These are phyloP conservation scores for Syndactyla subalaris DNA, from an alignment of 2,797 vertebrate species.

Conservation along the genomic window DNA sequence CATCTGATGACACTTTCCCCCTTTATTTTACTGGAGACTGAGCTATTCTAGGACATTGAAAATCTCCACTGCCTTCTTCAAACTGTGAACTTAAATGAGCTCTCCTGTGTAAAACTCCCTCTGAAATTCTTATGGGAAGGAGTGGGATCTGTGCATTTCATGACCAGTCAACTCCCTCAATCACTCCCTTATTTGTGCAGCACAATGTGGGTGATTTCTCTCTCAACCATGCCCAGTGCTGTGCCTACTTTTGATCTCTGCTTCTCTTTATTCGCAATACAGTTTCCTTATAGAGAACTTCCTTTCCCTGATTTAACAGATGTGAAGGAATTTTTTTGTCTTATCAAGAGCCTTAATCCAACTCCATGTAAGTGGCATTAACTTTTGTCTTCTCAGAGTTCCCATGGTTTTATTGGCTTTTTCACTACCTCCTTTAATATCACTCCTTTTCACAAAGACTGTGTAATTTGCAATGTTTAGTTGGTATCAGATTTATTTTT, in stretches of 20 bases:
- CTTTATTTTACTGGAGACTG: neutral
- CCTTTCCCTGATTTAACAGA: neutral
- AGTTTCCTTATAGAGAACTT: neutral
- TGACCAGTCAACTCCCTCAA: neutral
- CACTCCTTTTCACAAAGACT: neutral
- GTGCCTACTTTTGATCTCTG: neutral
- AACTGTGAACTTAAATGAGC: neutral
- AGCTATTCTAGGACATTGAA: neutral
- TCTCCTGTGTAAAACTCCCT: neutral
- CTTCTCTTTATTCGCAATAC: neutral
- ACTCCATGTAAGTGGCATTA: neutral
- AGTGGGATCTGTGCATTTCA: neutral
- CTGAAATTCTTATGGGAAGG: neutral
- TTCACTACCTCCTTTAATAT: neutral
- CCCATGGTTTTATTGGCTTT: neutral
- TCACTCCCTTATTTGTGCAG: neutral
- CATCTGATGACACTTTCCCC: neutral
- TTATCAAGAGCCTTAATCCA: neutral
- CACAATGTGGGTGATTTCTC: neutral
- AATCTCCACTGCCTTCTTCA: neutral
- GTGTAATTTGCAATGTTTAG: neutral
- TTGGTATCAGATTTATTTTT: neutral
- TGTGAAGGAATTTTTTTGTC: neutral
- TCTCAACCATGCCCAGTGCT: neutral
- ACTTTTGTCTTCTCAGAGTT: neutral